Percentiles rank a stretch among this genome's conserved stretches.
Conservation (phyloP, 2,888 invertebrate genomes). For the Oxycera nigricornis region DNA sequence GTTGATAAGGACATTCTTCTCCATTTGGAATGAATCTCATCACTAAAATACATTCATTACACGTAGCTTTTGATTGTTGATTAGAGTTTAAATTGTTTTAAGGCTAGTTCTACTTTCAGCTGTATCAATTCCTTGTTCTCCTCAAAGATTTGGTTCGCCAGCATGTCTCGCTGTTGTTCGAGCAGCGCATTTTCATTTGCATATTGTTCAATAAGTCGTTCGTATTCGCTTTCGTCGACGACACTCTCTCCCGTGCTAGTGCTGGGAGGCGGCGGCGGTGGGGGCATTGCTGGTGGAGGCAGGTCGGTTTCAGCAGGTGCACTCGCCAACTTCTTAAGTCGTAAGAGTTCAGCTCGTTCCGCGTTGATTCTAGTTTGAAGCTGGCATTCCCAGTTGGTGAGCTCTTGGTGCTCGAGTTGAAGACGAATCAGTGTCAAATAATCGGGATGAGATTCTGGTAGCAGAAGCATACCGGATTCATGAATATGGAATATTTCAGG, state of each 20-base stretch:
- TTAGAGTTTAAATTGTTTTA: slow-evolving; percentile 50
- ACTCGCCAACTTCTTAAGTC: slow-evolving; percentile 67
- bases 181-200: slow-evolving; percentile 71
- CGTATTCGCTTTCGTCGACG: slow-evolving; percentile 58
- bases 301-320: slow-evolving; percentile 55
- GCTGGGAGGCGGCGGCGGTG: slow-evolving; percentile 58
- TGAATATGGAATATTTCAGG: slow-evolving; percentile 51
- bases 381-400: slow-evolving; percentile 72
- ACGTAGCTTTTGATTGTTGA: neutral
- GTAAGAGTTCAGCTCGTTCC: slow-evolving; percentile 76
- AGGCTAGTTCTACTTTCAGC: slow-evolving; percentile 71
- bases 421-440: slow-evolving; percentile 67
- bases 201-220: slow-evolving; percentile 64
- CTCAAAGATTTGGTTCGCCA: slow-evolving; percentile 75
- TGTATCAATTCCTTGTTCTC: slow-evolving; percentile 75
- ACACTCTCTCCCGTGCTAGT: slow-evolving; percentile 48
- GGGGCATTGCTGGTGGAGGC: slow-evolving; percentile 62
- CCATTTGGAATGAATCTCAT: slow-evolving; percentile 54
- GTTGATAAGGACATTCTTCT: slow-evolving; percentile 31
- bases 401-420: slow-evolving; percentile 72
- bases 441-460: slow-evolving; percentile 65
- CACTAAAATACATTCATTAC: slow-evolving; percentile 53
- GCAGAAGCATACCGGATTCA: slow-evolving; percentile 61
- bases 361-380: slow-evolving; percentile 74
- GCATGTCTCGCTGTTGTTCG: slow-evolving; percentile 72